A percentile compares a stretch with the other conserved stretches of the same genome.
Conservation (phyloP, 2,113 vertebrate species). For the Apaloderma vittatum region DNA sequence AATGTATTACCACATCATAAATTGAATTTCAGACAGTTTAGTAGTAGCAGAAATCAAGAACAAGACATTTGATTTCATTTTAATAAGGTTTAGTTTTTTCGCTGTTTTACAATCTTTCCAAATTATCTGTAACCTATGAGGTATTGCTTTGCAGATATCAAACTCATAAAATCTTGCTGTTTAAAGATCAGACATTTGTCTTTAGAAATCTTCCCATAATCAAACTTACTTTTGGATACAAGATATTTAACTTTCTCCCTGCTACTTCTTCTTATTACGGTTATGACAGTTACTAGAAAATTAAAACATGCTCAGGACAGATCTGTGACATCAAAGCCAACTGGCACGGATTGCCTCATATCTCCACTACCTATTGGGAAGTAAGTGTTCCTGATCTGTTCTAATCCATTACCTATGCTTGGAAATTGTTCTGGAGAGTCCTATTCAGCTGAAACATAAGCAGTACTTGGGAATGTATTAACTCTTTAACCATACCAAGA, state of each 20-base stretch:
- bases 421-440: not conserved
- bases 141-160: not conserved
- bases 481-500: not conserved
- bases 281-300: not conserved
- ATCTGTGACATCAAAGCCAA: not conserved
- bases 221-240: not conserved
- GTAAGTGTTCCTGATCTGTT: not conserved
- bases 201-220: not conserved
- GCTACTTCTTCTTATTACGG: not conserved
- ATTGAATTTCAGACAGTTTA: not conserved
- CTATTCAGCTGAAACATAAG: not conserved
- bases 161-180: not conserved
- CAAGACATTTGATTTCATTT: not conserved
- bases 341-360: not conserved
- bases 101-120: not conserved
- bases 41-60: not conserved
- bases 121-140: not conserved
- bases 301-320: not conserved
- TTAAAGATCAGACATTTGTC: not conserved
- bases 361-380: not conserved
- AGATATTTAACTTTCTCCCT: not conserved
- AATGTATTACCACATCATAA: not conserved
- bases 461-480: not conserved
- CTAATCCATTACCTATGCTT: not conserved
- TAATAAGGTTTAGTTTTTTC: not conserved